Conservation (phyloP, 2,797 vertebrate genomes). For the Moxostoma hubbsi region DNA sequence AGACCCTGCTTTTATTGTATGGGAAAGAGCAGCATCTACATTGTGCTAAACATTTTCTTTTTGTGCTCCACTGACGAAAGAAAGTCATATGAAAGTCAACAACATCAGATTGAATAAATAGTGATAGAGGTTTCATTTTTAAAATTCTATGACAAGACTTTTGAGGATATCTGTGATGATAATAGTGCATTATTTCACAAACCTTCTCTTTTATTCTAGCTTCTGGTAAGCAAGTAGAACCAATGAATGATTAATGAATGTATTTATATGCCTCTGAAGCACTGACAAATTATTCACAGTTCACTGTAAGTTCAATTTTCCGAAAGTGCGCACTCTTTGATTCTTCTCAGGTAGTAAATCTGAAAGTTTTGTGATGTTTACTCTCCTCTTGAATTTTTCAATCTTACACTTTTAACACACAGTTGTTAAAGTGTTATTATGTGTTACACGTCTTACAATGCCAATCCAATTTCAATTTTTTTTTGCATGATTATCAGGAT, state of each 20-base stretch:
- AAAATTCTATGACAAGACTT: background rate
- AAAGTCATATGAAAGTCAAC: too few relatives aligned
- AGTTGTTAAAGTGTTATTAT: background rate
- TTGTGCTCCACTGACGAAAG: too few relatives aligned
- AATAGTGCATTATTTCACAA: background rate
- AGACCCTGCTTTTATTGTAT: too few relatives aligned
- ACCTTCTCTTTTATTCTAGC: background rate
- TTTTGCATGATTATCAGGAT: background rate
- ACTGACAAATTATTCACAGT: constrained; percentile 64
- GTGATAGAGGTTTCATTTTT: too few relatives aligned
- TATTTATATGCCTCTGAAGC: constrained; percentile 77
- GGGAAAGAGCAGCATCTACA: too few relatives aligned
- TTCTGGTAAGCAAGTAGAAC: constrained; percentile 25
- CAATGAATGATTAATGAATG: constrained; percentile 73
- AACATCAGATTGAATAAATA: too few relatives aligned
- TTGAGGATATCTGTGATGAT: background rate
- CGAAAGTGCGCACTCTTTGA: background rate
- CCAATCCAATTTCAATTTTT: background rate
- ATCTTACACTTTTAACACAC: constrained; percentile 18
- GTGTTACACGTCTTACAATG: background rate
- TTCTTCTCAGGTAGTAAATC: background rate
- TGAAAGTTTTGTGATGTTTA: constrained; percentile 21
- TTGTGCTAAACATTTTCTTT: too few relatives aligned
- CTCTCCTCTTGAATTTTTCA: constrained; percentile 10
- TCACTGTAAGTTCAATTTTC: constrained; percentile 48